These are phyloP conservation scores for Thalpophila matura DNA, from an alignment of 2,888 invertebrate genomes.

Conservation along the genomic window DNA sequence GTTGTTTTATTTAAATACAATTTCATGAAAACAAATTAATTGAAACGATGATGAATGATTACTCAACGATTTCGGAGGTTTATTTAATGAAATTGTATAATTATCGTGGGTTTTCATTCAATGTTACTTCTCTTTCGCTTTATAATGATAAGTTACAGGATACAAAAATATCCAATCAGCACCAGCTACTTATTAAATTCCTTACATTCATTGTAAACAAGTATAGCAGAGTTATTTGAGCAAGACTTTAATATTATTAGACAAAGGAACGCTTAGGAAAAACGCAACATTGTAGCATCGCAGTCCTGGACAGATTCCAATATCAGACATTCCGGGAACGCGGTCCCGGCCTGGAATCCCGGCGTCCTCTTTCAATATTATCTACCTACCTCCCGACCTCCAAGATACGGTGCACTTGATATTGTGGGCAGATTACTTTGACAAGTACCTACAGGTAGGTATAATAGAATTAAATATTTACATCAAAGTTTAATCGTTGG, in stretches of 20 bases:
- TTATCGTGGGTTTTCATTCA: background rate
- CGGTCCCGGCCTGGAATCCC: conserved; percentile 67
- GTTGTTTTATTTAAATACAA: conserved; percentile 47
- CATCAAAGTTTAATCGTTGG: conserved; percentile 17
- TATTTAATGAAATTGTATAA: background rate
- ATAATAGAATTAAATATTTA: conserved; percentile 29
- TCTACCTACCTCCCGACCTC: conserved; percentile 54
- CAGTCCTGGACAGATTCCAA: conserved; percentile 73
- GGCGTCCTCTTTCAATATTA: conserved; percentile 65
- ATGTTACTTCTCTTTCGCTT: background rate
- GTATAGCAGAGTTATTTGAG: conserved; percentile 46
- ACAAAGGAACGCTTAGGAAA: conserved; percentile 63
- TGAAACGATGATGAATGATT: background rate
- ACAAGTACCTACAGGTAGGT: conserved; percentile 28
- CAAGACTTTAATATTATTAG: conserved; percentile 58
- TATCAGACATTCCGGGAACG: conserved; percentile 74
- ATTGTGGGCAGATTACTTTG: conserved; percentile 55
- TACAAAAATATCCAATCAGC: background rate
- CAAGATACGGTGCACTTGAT: conserved; percentile 58
- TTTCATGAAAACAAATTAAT: background rate
- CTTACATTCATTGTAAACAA: conserved; percentile 26
- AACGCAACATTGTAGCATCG: conserved; percentile 67
- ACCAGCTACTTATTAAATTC: conserved; percentile 30
- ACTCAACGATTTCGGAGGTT: background rate
- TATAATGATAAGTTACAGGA: background rate